phyloP scores from a whole-genome alignment of 2,113 vertebrate species.

The Erythrolamprus reginae region DNA sequence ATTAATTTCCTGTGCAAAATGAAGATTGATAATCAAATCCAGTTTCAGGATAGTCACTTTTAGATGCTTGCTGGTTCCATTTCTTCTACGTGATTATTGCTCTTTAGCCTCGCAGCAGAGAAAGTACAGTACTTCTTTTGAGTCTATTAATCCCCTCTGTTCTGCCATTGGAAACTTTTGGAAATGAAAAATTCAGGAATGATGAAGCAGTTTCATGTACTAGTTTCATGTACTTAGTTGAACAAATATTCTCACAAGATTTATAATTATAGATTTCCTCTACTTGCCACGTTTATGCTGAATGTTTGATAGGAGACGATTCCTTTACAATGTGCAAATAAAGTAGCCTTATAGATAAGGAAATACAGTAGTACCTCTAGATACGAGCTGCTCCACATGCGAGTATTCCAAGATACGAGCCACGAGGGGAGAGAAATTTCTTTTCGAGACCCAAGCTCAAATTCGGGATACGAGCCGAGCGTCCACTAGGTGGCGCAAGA shows the following conservation, averaged over 20 bases:
- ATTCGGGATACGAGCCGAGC: no score
- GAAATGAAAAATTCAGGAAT: not conserved
- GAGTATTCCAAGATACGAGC: no score
- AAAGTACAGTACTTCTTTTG: not conserved
- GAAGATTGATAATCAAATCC: conserved; percentile 28
- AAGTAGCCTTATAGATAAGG: not conserved
- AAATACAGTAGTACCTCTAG: no score
- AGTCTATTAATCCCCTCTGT: not conserved
- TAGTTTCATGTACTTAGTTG: not conserved
- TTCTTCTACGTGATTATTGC: not conserved
- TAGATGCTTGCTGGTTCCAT: not conserved
- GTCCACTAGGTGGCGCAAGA: no score
- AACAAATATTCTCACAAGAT: not conserved
- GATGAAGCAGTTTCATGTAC: not conserved
- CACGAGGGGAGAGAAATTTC: no score
- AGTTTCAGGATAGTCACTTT: not conserved
- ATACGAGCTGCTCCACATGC: no score
- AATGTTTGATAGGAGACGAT: not conserved
- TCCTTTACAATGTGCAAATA: not conserved
- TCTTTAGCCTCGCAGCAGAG: not conserved
- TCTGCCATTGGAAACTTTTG: not conserved
- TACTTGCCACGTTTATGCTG: not conserved
- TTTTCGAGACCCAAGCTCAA: no score
- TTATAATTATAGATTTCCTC: not conserved
- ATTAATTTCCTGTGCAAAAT: conserved; percentile 26